Evolutionary conservation across 2,113 vertebrate species (phyloP), one percentile per base, ranked within the genome.

Genomic region (Heteronetta atricapilla): DNA sequence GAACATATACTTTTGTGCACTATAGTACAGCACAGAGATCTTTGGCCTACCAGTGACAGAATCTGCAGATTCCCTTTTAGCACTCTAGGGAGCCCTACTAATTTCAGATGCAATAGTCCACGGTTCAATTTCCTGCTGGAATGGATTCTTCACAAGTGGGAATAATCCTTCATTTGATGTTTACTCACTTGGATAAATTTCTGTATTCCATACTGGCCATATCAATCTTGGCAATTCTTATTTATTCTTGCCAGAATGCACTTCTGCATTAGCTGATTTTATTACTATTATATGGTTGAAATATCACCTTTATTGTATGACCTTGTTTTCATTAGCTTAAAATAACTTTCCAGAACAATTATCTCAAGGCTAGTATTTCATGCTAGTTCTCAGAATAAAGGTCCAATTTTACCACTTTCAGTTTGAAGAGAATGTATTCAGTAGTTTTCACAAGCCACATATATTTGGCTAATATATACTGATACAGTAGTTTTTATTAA

Each of bases 141-240:
- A 95, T 96, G 90, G 89, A 89, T 96, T 97, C 97, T 95, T 96
- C 96, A 93, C 92, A 96, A 97, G 95, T 94, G 96, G 94, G 79
- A 79, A 95, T 96, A 96, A 96, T 96, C 92, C 89, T 94, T 97
- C 94, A 97, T 97, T 97, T 97, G 92, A 95, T 98, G 96, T 91
- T 98, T 95, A 97, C 72, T 97, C 96, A 97, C 89, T 93, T 93
- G 97, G 89, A 94, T 97, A 97, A 75, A 93, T 96, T 97, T 88
- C 95, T 95, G 84, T 95, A 95, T 91, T 95, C 93, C 80, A 68
- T 34, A 69, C 66, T 88, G 95, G 89, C 90, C 93, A 91, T 85
- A 92, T 42, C 36, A 91, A 83, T 40, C 53, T 70, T 87, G 70
- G n/a, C 58, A 74, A 82, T 70, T 46, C 66, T 87, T 90, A 33